Conservation (phyloP, 2,797 vertebrate genomes). For the Acrossocheilus fasciatus region DNA sequence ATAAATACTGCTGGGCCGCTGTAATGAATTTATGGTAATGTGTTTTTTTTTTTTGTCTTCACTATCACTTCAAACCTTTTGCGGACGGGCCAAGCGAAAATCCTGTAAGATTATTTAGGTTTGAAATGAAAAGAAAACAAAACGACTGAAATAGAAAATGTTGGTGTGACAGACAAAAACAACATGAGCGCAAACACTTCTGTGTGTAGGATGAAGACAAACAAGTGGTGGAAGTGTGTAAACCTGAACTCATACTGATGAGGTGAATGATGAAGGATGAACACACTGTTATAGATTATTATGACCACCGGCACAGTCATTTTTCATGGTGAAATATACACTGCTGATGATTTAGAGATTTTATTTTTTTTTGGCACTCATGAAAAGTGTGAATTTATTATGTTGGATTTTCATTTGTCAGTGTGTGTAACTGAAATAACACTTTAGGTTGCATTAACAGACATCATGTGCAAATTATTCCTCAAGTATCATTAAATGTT, state of each 20-base stretch:
- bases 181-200: slow-evolving; percentile 57
- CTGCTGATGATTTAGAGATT: slow-evolving; percentile 2
- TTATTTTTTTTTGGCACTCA: neutral
- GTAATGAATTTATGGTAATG: slow-evolving; percentile 87
- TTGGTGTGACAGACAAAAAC: slow-evolving; percentile 50
- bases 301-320: slow-evolving; percentile 3
- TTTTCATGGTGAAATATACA: slow-evolving; percentile 43
- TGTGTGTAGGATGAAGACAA: slow-evolving; percentile 48
- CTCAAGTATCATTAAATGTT: slow-evolving; percentile 17
- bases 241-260: slow-evolving; percentile 34
- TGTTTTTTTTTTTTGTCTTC: slow-evolving; percentile 65
- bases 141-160: slow-evolving; percentile 34
- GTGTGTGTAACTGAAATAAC: slow-evolving; percentile 8
- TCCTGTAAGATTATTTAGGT: slow-evolving; percentile 50
- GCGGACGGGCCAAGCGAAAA: slow-evolving; percentile 30
- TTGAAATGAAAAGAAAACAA: slow-evolving; percentile 34
- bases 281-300: slow-evolving; percentile 30
- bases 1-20: slow-evolving; percentile 81
- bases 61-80: slow-evolving; percentile 63
- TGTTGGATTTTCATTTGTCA: slow-evolving; percentile 16
- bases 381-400: slow-evolving; percentile 28
- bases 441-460: slow-evolving; percentile 23
- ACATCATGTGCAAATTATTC: slow-evolving; percentile 3
- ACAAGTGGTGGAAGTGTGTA: slow-evolving; percentile 30
- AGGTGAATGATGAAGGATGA: slow-evolving; percentile 45